Evolutionary conservation across 2,797 vertebrate species (phyloP).

Genomic region (Hoplostethus mediterraneus): DNA sequence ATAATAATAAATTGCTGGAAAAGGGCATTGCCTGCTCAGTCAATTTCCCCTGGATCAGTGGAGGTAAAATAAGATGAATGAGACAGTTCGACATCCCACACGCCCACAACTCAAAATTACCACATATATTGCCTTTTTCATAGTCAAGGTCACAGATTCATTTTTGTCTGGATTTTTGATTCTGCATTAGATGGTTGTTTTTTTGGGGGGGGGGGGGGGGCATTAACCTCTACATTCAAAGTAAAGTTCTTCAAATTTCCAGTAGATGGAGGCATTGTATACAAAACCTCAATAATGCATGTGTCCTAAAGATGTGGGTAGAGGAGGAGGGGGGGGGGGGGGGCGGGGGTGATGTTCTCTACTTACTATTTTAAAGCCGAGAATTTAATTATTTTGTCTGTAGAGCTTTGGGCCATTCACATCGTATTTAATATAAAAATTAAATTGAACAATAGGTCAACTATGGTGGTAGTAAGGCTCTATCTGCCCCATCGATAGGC

Average conservation of each 20-base stretch:
- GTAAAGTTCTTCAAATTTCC: neutral
- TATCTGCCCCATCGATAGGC: too few species aligned
- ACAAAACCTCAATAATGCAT: neutral
- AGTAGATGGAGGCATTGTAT: slow-evolving; percentile 2
- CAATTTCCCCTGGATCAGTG: too few species aligned
- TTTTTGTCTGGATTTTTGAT: too few species aligned
- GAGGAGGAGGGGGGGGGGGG: neutral
- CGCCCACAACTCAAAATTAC: too few species aligned
- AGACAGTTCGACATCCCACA: too few species aligned
- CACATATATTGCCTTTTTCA: too few species aligned
- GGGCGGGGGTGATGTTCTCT: neutral
- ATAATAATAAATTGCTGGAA: neutral
- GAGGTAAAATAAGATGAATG: too few species aligned
- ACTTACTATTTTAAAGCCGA: too few species aligned
- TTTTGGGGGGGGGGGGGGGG: neutral
- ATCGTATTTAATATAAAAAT: neutral
- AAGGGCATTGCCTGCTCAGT: too few species aligned
- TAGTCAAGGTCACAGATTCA: too few species aligned
- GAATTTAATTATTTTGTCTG: too few species aligned
- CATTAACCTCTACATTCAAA: neutral
- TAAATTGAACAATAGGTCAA: neutral
- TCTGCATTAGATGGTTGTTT: neutral
- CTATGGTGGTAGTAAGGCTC: too few species aligned
- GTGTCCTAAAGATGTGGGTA: neutral
- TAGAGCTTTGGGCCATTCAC: neutral